Base-by-base conservation (phyloP, 2,888 invertebrate genomes). In the Chalcosyrphus nemorum region DNA sequence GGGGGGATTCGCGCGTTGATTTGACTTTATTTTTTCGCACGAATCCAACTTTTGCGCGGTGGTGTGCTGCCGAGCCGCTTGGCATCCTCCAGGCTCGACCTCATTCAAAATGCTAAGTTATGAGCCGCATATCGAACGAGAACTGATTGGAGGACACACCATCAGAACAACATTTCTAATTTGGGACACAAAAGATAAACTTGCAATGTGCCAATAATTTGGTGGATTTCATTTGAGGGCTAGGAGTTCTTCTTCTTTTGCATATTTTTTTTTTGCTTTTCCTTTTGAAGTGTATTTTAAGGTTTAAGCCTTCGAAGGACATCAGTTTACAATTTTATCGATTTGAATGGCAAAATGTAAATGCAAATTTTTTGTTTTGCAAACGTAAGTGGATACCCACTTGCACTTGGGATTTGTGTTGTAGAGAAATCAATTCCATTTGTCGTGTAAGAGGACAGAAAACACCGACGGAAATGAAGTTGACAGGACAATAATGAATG, bases 111-210 rank as follows among this genome's bases (percentile, higher is more conserved):
- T 84, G 80, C 80, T 84, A 84, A 84, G 80, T 84, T 84, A 84
- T 80, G 78, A 84, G 74, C 80, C 35, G 68, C 78, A 84, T 75
- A 84, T 84, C 80, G 84, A 78, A 70, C 56, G 77, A 43, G 78
- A 84, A 84, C 80, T 84, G 84, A 84, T 84, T 84, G 80, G 74
- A 78, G 84, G 84, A 84, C 84, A 84, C 84, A 84, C 84, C 80
- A 84, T 75, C 57, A 24, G 75, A 80, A 84, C 74, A 80, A 84
- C 78, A 80, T 84, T 84, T 84, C 84, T 84, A 84, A 84, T 84
- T 84, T 84, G 84, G 84, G 84, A 84, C 84, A 84, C 84, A 80
- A 84, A 75, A 84, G 84, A 84, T 84, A 84, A 84, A 84, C 78
- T 84, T 84, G 74, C 84, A 70, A 84, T 84, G 84, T 75, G 84